Base-by-base conservation (phyloP, 2,113 vertebrate genomes). In the Oreocharis arfaki region DNA sequence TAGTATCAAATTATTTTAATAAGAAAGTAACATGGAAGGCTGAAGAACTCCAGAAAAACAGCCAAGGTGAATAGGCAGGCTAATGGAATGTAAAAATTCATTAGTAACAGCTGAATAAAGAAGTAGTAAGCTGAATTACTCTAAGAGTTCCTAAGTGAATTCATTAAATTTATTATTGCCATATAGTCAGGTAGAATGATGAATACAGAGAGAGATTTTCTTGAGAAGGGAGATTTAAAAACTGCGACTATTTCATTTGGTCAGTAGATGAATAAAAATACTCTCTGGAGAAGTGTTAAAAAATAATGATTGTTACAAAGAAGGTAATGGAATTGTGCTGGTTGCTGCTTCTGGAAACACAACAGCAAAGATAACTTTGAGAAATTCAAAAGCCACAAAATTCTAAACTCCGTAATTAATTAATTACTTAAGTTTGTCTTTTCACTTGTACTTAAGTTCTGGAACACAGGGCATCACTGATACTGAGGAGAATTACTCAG, bases 81-180 rank as follows among this genome's bases (percentile, higher is more conserved):
- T 87, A 71, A 92, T 65, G 77, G 61, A 70, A 87, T 91, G 71
- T 76, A 76, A 89, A 92, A 92, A 82, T 84, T 95, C 56, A 79
- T 89, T 89, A 95, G 84, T 89, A 94, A 94, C 77, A 93, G 73
- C 59, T 87, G 89, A 96, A 71, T n/a, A 79, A 92, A 83, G 39
- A 44, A 90, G 28, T 75, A 90, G 68, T 80, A 84, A 84, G 67
- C 49, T 89, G 80, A 50, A 22, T 59, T 95, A 82, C 53, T 74
- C 10, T 77, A 76, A 79, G 70, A 76, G 55, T 88, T 93, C 69
- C 52, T 64, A 79, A 79, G 63, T 69, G 71, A 84, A 77, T 93
- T 94, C 1, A 50, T 84, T 90, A 87, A 46, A 88, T 85, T 76
- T 88, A 67, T 78, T 87, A 11, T 81, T 87, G 42, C 19, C 8